These are phyloP conservation scores for Oncorhynchus gorbuscha DNA, from an alignment of 2,113 vertebrate genomes.

Conservation along the genomic window DNA sequence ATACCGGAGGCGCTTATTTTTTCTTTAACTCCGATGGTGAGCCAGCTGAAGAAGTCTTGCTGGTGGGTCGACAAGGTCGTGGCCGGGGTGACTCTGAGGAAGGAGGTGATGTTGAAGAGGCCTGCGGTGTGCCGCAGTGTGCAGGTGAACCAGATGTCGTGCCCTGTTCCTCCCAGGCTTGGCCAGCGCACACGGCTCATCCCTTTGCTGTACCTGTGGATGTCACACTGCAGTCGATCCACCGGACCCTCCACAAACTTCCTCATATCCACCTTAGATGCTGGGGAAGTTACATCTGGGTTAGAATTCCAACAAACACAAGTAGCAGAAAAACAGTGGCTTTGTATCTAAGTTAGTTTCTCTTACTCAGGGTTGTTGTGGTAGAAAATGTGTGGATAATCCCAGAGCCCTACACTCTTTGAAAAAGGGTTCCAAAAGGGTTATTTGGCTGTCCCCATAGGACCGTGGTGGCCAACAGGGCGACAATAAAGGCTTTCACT, in stretches of 20 bases:
- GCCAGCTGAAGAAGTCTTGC: conserved; percentile 37
- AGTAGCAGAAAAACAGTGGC: too few relatives aligned
- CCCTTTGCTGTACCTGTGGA: conserved; percentile 65
- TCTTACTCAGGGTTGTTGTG: too few relatives aligned
- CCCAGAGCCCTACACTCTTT: too few relatives aligned
- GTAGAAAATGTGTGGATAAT: too few relatives aligned
- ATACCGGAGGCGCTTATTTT: conserved; percentile 64
- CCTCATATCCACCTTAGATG: conserved; percentile 63
- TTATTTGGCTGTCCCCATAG: too few relatives aligned
- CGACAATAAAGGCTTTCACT: too few relatives aligned
- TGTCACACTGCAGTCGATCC: conserved; percentile 63
- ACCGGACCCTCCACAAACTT: conserved; percentile 34
- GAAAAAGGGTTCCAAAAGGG: too few relatives aligned
- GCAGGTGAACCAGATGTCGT: conserved; percentile 69
- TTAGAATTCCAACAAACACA: not conserved
- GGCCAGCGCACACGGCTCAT: conserved; percentile 70
- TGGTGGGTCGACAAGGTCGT: conserved; percentile 9
- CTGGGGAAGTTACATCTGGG: conserved; percentile 34
- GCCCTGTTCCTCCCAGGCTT: conserved; percentile 27
- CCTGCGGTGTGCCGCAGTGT: conserved; percentile 56
- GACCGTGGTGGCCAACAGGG: too few relatives aligned
- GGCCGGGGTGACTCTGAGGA: conserved; percentile 66
- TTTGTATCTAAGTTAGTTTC: too few relatives aligned
- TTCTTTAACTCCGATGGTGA: conserved; percentile 55
- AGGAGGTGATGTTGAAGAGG: conserved; percentile 48